phyloP scores from a whole-genome alignment of 2,797 vertebrate genomes.

The Danio albolineatus region DNA sequence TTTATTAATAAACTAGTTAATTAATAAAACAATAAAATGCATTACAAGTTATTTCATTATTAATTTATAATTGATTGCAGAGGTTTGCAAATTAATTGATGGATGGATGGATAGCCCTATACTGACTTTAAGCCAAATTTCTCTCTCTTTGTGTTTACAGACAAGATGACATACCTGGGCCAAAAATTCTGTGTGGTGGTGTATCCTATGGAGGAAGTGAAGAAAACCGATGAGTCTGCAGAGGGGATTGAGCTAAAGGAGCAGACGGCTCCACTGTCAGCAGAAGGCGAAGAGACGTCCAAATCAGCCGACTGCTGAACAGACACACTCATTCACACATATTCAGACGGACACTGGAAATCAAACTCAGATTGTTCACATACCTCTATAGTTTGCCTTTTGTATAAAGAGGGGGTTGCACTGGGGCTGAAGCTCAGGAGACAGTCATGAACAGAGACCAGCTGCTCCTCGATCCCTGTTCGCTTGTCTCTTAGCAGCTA shows the following conservation, averaged over 20 bases:
- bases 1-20: no score
- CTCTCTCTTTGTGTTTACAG: conserved; percentile 67
- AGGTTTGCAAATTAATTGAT: no score
- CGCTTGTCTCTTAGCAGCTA: conserved; percentile 19
- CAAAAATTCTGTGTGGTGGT: conserved; percentile 93
- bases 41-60: no score
- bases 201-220: conserved; percentile 75
- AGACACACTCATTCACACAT: conserved; percentile 45
- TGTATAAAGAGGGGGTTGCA: conserved; percentile 38
- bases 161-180: conserved; percentile 83
- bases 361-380: conserved; percentile 49
- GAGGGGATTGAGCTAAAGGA: conserved; percentile 74
- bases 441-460: not conserved
- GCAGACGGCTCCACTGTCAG: conserved; percentile 72
- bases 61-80: no score
- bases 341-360: conserved; percentile 55
- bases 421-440: conserved; percentile 30
- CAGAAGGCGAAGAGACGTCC: conserved; percentile 67
- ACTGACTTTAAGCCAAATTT: no score
- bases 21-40: no score
- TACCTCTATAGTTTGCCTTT: conserved; percentile 45
- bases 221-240: conserved; percentile 6
- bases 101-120: no score
- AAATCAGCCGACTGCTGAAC: conserved; percentile 74
- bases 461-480: conserved; percentile 4